A percentile compares a stretch with the other conserved stretches of the same genome.
Evolutionary conservation across 2,888 invertebrate species (phyloP).

Genomic region (Napeogenes sylphis): DNA sequence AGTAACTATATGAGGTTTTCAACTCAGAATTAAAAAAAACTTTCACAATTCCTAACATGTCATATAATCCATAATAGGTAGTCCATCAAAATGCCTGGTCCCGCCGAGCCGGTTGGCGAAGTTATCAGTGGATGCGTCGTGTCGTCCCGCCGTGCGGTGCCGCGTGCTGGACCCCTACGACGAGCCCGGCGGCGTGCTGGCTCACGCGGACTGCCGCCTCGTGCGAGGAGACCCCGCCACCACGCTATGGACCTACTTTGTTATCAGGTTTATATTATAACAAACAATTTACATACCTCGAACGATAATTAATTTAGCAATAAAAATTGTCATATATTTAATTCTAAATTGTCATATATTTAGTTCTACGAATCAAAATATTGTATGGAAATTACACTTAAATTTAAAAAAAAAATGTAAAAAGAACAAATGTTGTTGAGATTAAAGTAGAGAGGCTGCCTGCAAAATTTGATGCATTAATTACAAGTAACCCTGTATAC

Average conservation of each 20-base stretch:
- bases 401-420: no score
- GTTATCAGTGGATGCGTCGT: conserved; percentile 59
- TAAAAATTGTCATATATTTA: no score
- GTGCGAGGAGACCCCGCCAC: conserved; percentile 80
- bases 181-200: conserved; percentile 80
- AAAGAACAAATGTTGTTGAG: no score
- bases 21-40: neutral
- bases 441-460: no score
- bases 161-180: conserved; percentile 84
- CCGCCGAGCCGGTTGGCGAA: conserved; percentile 68
- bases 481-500: no score
- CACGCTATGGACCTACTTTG: conserved; percentile 84
- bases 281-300: neutral
- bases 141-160: conserved; percentile 83
- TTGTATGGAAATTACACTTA: no score
- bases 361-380: no score
- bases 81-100: conserved; percentile 78
- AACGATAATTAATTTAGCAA: neutral
- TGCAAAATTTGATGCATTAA: no score
- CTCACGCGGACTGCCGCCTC: conserved; percentile 81
- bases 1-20: no score
- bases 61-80: conserved; percentile 41
- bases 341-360: no score
- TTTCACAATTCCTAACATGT: neutral
- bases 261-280: conserved; percentile 67